Percentiles rank a stretch among this genome's conserved stretches.
Conservation (phyloP, 1,140 invertebrate genomes). For the Cotesia typhae region DNA sequence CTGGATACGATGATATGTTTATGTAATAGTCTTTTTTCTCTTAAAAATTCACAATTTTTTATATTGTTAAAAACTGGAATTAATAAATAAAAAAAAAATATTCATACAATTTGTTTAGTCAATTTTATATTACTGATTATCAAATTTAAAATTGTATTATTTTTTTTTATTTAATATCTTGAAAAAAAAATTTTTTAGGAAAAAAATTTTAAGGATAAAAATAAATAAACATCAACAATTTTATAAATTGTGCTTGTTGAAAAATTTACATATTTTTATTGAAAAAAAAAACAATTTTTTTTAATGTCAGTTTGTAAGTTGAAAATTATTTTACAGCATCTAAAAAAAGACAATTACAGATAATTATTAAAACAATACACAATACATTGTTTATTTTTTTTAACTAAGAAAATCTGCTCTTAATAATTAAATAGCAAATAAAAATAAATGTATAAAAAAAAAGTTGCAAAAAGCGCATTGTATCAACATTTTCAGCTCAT, state of each 20-base stretch:
- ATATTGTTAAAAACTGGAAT: not conserved
- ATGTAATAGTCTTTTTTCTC: conserved; percentile 65
- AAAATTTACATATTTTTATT: conserved; percentile 21
- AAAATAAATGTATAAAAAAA: conserved; percentile 2
- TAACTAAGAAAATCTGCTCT: too few species aligned
- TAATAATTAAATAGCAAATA: too few species aligned
- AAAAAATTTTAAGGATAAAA: not conserved
- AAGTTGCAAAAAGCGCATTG: conserved; percentile 1
- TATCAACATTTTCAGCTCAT: too few species aligned
- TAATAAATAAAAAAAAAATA: too few species aligned
- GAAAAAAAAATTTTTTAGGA: too few species aligned
- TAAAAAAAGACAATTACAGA: conserved; percentile 1
- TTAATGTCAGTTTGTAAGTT: not conserved
- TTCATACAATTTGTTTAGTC: too few species aligned
- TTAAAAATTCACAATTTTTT: conserved; percentile 3
- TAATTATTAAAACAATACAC: not conserved
- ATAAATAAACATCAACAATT: not conserved
- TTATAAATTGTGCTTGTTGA: conserved; percentile 10
- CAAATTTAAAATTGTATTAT: too few species aligned
- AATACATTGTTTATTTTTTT: conserved; percentile 1
- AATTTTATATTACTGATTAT: too few species aligned
- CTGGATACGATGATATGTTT: conserved; percentile 79
- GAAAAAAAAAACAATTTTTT: conserved; percentile 13
- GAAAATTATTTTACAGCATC: not conserved
- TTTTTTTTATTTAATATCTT: too few species aligned